Percentiles rank a stretch among this genome's conserved stretches.
These are phyloP conservation scores for Plagiodera versicolora DNA, from an alignment of 2,888 invertebrate genomes.

Conservation along the genomic window DNA sequence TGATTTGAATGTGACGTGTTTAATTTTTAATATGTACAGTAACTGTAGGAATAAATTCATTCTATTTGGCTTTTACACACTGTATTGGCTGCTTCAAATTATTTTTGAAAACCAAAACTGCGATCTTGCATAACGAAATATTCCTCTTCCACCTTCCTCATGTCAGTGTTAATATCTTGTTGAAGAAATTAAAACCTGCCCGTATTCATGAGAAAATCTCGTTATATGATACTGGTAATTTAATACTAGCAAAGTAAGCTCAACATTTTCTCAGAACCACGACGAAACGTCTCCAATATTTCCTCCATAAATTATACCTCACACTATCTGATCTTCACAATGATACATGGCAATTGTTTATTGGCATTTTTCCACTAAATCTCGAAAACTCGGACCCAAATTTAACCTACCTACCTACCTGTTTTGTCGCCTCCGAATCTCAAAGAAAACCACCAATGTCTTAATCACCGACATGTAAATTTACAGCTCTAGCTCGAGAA, in stretches of 20 bases:
- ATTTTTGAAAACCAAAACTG: no score
- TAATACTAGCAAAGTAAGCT: neutral
- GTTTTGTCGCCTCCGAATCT: neutral
- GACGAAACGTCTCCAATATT: neutral
- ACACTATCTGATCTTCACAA: neutral
- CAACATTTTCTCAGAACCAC: neutral
- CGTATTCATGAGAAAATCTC: no score
- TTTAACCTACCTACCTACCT: neutral
- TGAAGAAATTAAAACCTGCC: no score
- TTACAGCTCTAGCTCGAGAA: neutral
- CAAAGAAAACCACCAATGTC: constrained; percentile 7
- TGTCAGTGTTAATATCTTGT: no score
- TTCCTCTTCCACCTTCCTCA: no score
- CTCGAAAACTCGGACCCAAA: neutral
- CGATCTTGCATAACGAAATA: no score
- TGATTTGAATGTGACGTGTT: no score
- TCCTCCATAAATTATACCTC: neutral
- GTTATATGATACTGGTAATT: neutral
- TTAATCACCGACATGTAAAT: constrained; percentile 9
- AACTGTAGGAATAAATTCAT: no score
- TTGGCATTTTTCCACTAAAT: neutral
- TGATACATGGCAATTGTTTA: neutral
- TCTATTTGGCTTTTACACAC: no score
- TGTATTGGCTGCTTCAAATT: no score
- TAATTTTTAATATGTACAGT: no score